Evolutionary conservation across 1,140 invertebrate species (phyloP).

Genomic region (Danaus melanippus): DNA sequence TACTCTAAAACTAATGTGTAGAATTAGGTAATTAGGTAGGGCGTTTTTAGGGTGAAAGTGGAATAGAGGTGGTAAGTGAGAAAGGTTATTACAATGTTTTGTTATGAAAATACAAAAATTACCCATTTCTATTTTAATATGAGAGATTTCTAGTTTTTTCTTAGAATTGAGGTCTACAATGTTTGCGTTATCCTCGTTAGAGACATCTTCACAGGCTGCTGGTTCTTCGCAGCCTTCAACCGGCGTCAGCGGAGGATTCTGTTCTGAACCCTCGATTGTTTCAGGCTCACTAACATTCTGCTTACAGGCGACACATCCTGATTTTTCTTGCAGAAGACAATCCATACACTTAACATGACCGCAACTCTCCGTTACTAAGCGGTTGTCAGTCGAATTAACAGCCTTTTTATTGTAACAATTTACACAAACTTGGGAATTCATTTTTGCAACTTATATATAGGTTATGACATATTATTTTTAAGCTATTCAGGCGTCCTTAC

Average conservation of each 20-base stretch:
- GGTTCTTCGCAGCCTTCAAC: slow-evolving; percentile 14
- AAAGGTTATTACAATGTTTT: too few relatives aligned
- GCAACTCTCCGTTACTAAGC: slow-evolving; percentile 71
- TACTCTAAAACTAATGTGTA: too few relatives aligned
- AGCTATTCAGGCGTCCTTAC: background rate
- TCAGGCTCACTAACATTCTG: slow-evolving; percentile 24
- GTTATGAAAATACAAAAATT: slow-evolving; percentile 1
- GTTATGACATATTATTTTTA: slow-evolving; percentile 28
- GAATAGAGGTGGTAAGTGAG: too few relatives aligned
- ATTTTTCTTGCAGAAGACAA: slow-evolving; percentile 67
- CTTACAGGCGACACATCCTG: slow-evolving; percentile 58
- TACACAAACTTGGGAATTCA: slow-evolving; percentile 59
- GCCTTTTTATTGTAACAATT: slow-evolving; percentile 56
- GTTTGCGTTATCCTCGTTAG: slow-evolving; percentile 22
- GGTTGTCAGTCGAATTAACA: slow-evolving; percentile 65
- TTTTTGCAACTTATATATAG: slow-evolving; percentile 38
- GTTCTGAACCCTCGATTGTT: slow-evolving; percentile 9
- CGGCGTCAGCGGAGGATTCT: slow-evolving; percentile 5
- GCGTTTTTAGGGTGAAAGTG: too few relatives aligned
- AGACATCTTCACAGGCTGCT: slow-evolving; percentile 15
- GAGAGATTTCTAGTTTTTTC: slow-evolving; percentile 46
- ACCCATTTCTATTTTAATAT: slow-evolving; percentile 53
- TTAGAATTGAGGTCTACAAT: slow-evolving; percentile 33
- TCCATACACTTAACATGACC: slow-evolving; percentile 72
- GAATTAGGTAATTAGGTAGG: too few relatives aligned